Conservation (phyloP, 2,888 invertebrate species). For the Caenorhabditis sp. region DNA sequence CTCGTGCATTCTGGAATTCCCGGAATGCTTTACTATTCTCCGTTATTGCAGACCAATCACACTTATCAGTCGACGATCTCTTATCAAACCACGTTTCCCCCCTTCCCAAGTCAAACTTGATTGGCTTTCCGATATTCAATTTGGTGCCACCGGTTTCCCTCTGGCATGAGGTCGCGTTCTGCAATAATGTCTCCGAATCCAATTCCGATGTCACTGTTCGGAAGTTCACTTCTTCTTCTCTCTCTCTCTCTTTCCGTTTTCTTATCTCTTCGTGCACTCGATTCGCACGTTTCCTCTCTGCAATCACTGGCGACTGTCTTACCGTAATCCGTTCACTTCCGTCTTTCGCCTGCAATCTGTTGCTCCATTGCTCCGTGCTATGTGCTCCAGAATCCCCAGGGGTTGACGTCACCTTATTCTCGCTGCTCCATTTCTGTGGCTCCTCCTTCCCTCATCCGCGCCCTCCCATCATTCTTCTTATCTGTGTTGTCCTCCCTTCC, state of each 20-base stretch:
- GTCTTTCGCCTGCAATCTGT: neutral
- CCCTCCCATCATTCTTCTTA: conserved; percentile 46
- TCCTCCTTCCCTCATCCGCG: conserved; percentile 22
- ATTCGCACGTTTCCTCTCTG: neutral
- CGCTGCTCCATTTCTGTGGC: conserved; percentile 9
- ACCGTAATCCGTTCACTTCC: conserved; percentile 30
- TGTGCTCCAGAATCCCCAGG: conserved; percentile 48
- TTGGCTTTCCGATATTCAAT: conserved; percentile 5
- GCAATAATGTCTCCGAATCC: neutral
- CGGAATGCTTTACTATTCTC: conserved; percentile 35
- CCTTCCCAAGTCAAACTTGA: neutral
- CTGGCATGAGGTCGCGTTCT: neutral
- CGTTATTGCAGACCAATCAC: conserved; percentile 17
- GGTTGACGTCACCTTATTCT: conserved; percentile 47
- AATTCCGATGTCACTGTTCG: neutral
- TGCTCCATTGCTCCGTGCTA: conserved; percentile 29
- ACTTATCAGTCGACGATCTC: conserved; percentile 15
- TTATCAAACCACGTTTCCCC: conserved; percentile 40
- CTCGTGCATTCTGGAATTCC: conserved; percentile 9
- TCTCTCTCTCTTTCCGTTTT: neutral
- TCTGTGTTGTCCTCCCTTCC: conserved; percentile 20
- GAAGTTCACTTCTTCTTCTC: conserved; percentile 10
- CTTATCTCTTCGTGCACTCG: neutral
- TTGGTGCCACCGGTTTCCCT: neutral
- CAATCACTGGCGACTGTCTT: neutral